phyloP scores from a whole-genome alignment of 2,113 vertebrate genomes.

The Chloropsis hardwickii region DNA sequence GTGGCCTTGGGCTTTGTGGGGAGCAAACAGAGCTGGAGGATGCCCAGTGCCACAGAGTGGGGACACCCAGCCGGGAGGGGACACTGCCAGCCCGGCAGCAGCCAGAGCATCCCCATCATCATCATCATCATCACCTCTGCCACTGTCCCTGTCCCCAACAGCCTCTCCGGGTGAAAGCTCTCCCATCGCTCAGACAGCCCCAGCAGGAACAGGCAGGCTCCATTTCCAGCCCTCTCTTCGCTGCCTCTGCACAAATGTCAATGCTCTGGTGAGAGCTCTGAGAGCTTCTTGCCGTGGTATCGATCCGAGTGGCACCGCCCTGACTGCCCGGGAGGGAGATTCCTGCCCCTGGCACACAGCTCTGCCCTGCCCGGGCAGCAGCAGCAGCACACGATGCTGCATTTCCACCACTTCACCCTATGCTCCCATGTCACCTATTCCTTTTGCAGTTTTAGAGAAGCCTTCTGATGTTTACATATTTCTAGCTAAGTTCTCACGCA shows the following conservation, averaged over 20 bases:
- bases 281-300: background rate
- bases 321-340: background rate
- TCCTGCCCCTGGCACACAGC: background rate
- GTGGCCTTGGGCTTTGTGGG: too few species aligned
- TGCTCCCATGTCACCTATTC: too few species aligned
- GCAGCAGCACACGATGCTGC: background rate
- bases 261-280: background rate
- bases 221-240: background rate
- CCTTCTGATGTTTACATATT: too few species aligned
- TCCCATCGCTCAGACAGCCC: accelerated
- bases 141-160: too few species aligned
- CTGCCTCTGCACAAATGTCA: background rate
- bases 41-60: background rate
- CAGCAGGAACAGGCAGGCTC: background rate
- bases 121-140: too few species aligned
- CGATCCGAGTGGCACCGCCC: background rate
- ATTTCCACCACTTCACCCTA: background rate
- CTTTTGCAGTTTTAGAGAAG: too few species aligned
- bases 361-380: background rate
- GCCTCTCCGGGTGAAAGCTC: background rate
- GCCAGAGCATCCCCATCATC: background rate
- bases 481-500: too few species aligned
- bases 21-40: background rate
- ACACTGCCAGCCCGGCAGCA: background rate
- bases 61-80: background rate